Conservation (phyloP, 2,113 vertebrate genomes). For the Atrichornis clamosus region DNA sequence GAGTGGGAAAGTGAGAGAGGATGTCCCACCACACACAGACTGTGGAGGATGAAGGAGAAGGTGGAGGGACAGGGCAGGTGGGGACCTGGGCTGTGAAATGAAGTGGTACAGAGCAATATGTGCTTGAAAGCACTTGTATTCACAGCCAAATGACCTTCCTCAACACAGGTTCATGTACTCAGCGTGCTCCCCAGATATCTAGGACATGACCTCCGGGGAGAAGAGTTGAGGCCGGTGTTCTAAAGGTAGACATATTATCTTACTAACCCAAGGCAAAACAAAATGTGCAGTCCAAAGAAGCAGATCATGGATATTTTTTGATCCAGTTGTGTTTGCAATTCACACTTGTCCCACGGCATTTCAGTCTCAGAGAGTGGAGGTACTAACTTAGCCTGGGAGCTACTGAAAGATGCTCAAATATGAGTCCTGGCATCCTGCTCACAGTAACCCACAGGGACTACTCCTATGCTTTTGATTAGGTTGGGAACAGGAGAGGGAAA, state of each 20-base stretch:
- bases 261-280: neutral
- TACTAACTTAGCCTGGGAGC: neutral
- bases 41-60: neutral
- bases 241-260: neutral
- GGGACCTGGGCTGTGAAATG: neutral
- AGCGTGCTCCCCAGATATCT: neutral
- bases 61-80: neutral
- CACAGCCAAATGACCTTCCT: neutral
- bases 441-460: neutral
- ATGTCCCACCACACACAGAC: neutral
- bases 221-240: neutral
- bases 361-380: neutral
- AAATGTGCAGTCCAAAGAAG: neutral
- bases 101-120: neutral
- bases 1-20: neutral
- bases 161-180: accelerated
- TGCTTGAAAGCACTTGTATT: neutral
- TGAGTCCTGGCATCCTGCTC: neutral
- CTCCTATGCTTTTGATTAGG: neutral
- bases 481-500: neutral
- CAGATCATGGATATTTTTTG: accelerated
- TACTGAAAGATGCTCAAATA: neutral
- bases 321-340: neutral
- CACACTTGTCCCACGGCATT: neutral
- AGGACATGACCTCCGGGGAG: neutral